Evolutionary conservation across 2,888 invertebrate genomes (phyloP).

Genomic region (Nomada fucata): DNA sequence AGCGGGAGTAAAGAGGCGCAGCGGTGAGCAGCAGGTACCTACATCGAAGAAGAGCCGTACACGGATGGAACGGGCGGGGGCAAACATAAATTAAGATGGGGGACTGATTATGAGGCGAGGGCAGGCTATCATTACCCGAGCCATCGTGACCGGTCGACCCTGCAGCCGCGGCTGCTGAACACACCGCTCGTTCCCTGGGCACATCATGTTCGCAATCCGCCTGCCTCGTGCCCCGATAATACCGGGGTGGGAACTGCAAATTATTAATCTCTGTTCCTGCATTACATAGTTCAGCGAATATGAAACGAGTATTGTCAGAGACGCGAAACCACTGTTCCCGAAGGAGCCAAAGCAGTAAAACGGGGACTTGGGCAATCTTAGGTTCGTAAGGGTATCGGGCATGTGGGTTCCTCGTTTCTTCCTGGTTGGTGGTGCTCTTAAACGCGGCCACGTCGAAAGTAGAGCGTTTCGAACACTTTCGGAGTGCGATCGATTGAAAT

Average conservation of each 20-base stretch:
- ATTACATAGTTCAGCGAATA: conserved; percentile 78
- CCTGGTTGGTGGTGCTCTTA: neutral
- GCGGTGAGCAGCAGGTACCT: conserved; percentile 77
- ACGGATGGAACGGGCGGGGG: conserved; percentile 79
- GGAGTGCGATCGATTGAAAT: too few relatives aligned
- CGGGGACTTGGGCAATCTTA: neutral
- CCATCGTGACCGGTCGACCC: conserved; percentile 83
- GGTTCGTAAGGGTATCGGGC: neutral
- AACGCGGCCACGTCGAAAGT: too few relatives aligned
- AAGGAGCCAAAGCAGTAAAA: conserved; percentile 25
- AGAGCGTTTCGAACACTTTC: too few relatives aligned
- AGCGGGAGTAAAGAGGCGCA: conserved; percentile 79
- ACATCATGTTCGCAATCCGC: conserved; percentile 75
- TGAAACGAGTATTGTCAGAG: conserved; percentile 77
- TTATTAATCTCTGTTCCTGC: conserved; percentile 80
- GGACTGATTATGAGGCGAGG: conserved; percentile 83
- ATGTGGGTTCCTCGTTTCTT: neutral
- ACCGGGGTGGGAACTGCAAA: conserved; percentile 81
- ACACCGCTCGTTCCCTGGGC: conserved; percentile 68
- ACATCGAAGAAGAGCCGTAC: conserved; percentile 75
- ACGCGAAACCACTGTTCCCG: conserved; percentile 62
- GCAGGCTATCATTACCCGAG: conserved; percentile 83
- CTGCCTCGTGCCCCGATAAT: conserved; percentile 80
- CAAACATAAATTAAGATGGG: conserved; percentile 84
- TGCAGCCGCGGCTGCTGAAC: conserved; percentile 79